Base-by-base conservation (phyloP, 2,888 invertebrate species). In the Oxyscelio sp. region DNA sequence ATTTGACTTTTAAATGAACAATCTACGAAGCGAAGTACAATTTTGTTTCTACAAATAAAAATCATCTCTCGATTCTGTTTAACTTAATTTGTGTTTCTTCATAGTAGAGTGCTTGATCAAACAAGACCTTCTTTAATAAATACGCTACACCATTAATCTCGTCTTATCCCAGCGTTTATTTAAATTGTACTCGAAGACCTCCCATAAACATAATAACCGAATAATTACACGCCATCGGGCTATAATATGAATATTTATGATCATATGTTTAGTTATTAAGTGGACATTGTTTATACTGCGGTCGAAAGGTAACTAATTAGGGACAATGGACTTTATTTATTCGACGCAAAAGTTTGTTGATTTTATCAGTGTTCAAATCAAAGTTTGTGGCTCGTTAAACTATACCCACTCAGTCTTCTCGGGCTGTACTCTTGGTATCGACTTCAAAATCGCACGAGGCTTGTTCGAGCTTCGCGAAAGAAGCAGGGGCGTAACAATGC, bases 321-420 rank as follows among this genome's bases (percentile, higher is more conserved):
- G 27, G 63, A 79, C 65, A 83, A 74, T 83, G 52, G 70, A 68
- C 21, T 79, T 79, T 74, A 81, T 81, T 74, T 68, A 71, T 81
- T 71, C 73, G 80, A 73, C 50, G 65, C 73, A 71, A 85, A 85
- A 80, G 80, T 66, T 81, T 77, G 73, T 81, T 73, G 75, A 66
- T 81, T 73, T 75, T 81, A 85, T 85, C 85, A 77, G 73, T 68
- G 85, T 65, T 66, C 77, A 58, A 85, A 86, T 86, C 84, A 79
- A 81, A 86, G 84, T 83, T 83, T 68, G 84, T 77, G 84, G 86
- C 84, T 86, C 84, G 86, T 86, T 86, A 86, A 83, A 73, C 80
- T 54, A 71, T 80, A 81, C 83, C 86, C 80, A 79, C 84, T 82
- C 68, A 66, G 75, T 81, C 77, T 54, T 24, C 52, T 54, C 65